Conservation (phyloP, 2,888 invertebrate species). For the Drosophila vallismaia region DNA sequence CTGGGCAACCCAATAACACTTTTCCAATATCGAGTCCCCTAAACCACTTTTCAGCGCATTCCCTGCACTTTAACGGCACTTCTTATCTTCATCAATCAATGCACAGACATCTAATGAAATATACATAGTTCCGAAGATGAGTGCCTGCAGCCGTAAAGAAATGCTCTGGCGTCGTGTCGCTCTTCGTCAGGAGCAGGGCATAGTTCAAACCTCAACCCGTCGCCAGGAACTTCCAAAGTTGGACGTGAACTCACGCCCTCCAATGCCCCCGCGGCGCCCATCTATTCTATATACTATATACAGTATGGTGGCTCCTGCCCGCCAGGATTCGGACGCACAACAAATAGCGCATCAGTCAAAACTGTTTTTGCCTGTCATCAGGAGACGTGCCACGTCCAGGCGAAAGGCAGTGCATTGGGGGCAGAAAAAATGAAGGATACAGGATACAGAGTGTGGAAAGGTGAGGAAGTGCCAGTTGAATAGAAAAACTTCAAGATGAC, state of each 20-base stretch:
- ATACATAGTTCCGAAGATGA: conserved; percentile 49
- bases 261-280: background rate
- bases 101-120: conserved; percentile 62
- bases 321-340: conserved; percentile 46
- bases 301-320: conserved; percentile 2
- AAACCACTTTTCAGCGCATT: conserved; percentile 5
- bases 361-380: conserved; percentile 76
- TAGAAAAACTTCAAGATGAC: conserved; percentile 19
- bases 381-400: conserved; percentile 66
- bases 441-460: conserved; percentile 7
- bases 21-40: background rate
- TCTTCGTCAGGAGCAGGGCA: conserved; percentile 20
- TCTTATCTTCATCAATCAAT: conserved; percentile 68
- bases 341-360: conserved; percentile 77
- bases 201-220: conserved; percentile 62
- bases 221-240: conserved; percentile 54
- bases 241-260: conserved; percentile 10
- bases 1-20: background rate
- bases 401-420: conserved; percentile 16
- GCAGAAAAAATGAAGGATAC: conserved; percentile 2
- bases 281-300: background rate
- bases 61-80: conserved; percentile 27
- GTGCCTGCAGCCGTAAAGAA: conserved; percentile 20
- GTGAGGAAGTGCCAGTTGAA: conserved; percentile 5
- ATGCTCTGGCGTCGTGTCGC: conserved; percentile 33